A percentile compares a stretch with the other conserved stretches of the same genome.
Conservation (phyloP, 2,888 invertebrate genomes). For the Alitta virens region DNA sequence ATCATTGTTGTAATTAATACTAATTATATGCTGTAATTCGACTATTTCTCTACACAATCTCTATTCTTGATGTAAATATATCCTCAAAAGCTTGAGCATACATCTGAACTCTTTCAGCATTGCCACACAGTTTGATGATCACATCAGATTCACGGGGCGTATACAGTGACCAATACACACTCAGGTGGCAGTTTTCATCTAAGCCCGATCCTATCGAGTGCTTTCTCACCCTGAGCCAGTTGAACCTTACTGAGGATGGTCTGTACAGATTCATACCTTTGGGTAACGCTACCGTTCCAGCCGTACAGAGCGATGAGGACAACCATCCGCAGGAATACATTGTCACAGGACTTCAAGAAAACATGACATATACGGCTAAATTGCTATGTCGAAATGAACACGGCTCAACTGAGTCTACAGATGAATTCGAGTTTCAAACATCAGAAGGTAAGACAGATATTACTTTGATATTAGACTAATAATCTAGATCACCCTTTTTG, state of each 20-base stretch:
- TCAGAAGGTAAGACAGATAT: constrained; percentile 6
- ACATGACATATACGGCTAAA: background rate
- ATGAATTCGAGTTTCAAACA: background rate
- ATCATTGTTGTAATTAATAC: too few relatives aligned
- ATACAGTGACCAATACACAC: constrained; percentile 6
- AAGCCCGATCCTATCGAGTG: background rate
- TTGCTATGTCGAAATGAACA: background rate
- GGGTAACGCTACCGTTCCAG: background rate
- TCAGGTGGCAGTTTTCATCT: constrained; percentile 3
- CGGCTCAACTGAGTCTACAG: background rate
- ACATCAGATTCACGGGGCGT: background rate
- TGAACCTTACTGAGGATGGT: too few relatives aligned
- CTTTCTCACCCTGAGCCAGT: background rate
- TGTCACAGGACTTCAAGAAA: background rate
- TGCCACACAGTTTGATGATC: background rate
- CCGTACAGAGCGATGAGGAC: background rate
- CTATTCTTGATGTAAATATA: too few relatives aligned
- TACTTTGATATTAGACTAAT: too few relatives aligned
- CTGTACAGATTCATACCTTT: background rate
- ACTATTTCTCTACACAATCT: too few relatives aligned
- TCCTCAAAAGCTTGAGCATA: too few relatives aligned
- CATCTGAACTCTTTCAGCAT: too few relatives aligned
- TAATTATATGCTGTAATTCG: too few relatives aligned
- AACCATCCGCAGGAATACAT: background rate
- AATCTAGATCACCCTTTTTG: too few relatives aligned